Evolutionary conservation across 2,888 invertebrate genomes (phyloP), one percentile per base, ranked within the genome.

Genomic region (Proisotoma minuta): DNA sequence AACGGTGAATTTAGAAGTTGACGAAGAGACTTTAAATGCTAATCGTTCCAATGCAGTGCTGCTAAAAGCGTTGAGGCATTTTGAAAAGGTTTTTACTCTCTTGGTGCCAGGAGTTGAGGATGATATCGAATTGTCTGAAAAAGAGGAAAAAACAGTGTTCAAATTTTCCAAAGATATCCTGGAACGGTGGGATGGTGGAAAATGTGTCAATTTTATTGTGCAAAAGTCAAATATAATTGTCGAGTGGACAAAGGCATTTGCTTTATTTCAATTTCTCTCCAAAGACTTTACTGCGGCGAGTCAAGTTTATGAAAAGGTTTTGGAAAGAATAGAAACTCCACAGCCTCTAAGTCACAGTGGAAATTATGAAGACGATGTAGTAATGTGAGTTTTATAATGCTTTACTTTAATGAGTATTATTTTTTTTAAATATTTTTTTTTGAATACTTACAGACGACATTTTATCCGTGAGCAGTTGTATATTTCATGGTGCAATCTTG

Each of bases 401-500:
- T 34, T 20, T 48, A 27, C 24, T 24, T 48, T 10, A 3, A 43
- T n/a, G 43, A 43, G 10, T 43, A n/a, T 12, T 34, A 34, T 12
- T 20, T 48, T 57, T 49, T 28, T 12, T 5, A 18, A 20, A 43
- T 20, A 43, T 12, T 43, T 15, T 43, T 43, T 59, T 5, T n/a
- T 39, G 1, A 47, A 54, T 29, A 24, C 15, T 61, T 49, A 15
- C 50, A 69, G 62, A 43, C 59, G 63, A 40, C 56, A 66, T 23
- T 57, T 70, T 24, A 67, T 71, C 10, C 50, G 71, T 22, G 73
- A 73, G 47, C 73, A 73, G 54, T 59, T 73, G 0, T 73, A 69
- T 40, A 64, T 71, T 2, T 60, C 40, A 15, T 73, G 73, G 73
- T 73, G 70, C 29, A 68, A 68, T 59, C 57, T 73, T 1, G 70